Evolutionary conservation across 2,888 invertebrate genomes (phyloP).

Genomic region (Lydus trimaculatus): DNA sequence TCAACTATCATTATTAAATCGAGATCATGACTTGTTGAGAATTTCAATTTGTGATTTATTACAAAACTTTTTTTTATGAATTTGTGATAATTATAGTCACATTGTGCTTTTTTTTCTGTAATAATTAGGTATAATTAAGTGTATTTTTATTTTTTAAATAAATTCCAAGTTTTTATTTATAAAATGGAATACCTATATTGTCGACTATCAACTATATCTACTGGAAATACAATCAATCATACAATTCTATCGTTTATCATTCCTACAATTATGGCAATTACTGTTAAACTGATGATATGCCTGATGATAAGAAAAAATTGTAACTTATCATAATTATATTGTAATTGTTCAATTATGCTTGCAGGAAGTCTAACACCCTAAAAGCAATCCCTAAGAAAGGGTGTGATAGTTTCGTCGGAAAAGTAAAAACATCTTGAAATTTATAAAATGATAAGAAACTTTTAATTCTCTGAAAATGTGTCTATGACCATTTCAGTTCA

Average conservation of each 20-base stretch:
- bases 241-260: conserved; percentile 21
- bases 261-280: conserved; percentile 11
- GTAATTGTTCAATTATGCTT: conserved; percentile 17
- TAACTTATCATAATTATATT: conserved; percentile 16
- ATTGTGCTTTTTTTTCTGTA: background rate
- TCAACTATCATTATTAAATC: background rate
- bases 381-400: no score
- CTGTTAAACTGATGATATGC: conserved; percentile 1
- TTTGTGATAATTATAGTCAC: conserved; percentile 1
- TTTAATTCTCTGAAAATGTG: no score
- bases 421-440: no score
- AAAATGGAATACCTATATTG: background rate
- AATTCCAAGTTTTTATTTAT: background rate
- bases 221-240: background rate
- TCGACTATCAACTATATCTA: background rate
- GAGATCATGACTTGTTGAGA: background rate
- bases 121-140: background rate
- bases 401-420: no score
- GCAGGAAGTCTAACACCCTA: conserved; percentile 41
- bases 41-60: background rate
- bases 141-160: background rate
- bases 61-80: background rate
- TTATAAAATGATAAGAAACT: no score
- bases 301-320: conserved; percentile 14
- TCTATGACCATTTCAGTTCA: no score